Evolutionary conservation across 2,888 invertebrate species (phyloP).

Genomic region (Apodemia mormo): DNA sequence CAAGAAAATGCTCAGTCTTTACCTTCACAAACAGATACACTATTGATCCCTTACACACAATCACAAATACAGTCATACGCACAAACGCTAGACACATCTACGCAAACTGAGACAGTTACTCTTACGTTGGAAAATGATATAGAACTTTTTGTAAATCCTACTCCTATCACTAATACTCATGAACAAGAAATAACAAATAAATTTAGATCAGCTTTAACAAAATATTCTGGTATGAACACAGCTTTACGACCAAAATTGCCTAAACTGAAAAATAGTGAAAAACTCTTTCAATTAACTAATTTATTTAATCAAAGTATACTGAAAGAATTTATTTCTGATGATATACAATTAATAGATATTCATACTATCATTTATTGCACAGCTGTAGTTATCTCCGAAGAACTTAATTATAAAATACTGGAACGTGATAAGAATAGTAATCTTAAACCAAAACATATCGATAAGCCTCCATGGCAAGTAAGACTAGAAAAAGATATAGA

Average conservation of each 20-base stretch:
- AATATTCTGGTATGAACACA: constrained; percentile 8
- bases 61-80: not conserved
- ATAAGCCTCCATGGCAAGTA: constrained; percentile 31
- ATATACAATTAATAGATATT: constrained; percentile 18
- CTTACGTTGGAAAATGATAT: not conserved
- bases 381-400: constrained; percentile 27
- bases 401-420: constrained; percentile 30
- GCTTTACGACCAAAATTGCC: constrained; percentile 28
- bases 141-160: not conserved
- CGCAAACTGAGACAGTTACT: not conserved
- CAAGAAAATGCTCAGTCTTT: not conserved
- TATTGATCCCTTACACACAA: not conserved
- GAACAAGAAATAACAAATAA: not conserved
- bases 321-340: not conserved
- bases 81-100: not conserved
- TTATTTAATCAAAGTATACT: constrained; percentile 26
- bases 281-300: constrained; percentile 13
- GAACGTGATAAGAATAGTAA: not conserved
- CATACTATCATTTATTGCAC: constrained; percentile 35
- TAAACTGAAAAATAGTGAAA: constrained; percentile 22
- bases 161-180: not conserved
- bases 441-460: not conserved
- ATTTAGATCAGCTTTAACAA: not conserved
- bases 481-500: constrained; percentile 35
- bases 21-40: not conserved